Conservation (phyloP, 2,888 invertebrate genomes). For the Coelinius sp. region DNA sequence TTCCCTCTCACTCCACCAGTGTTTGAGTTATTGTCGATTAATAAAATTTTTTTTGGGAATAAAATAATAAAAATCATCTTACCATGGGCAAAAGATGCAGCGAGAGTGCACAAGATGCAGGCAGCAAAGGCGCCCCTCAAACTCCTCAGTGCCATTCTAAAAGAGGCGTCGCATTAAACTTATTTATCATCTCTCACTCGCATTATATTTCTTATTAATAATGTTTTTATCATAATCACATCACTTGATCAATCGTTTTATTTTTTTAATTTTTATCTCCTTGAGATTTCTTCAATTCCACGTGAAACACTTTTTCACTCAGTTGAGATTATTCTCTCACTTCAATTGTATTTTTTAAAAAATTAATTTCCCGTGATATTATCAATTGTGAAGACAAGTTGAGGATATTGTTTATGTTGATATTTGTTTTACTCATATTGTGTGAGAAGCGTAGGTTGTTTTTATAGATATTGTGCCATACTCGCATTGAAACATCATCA, state of each 20-base stretch:
- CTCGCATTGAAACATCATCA: not conserved
- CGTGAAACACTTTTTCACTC: conserved; percentile 26
- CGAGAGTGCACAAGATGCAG: conserved; percentile 54
- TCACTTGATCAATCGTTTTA: not conserved
- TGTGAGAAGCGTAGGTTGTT: not conserved
- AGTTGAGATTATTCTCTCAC: no score
- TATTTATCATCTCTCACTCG: conserved; percentile 44
- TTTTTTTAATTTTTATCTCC: not conserved
- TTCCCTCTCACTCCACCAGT: not conserved
- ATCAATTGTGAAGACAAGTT: not conserved
- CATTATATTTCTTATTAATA: conserved; percentile 44
- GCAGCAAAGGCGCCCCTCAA: conserved; percentile 53
- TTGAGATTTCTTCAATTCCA: not conserved
- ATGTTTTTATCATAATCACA: conserved; percentile 22
- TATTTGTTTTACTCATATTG: not conserved
- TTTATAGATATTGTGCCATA: not conserved
- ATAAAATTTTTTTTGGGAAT: not conserved
- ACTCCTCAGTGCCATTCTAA: conserved; percentile 58
- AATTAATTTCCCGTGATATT: no score
- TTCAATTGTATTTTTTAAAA: no score
- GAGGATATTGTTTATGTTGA: not conserved
- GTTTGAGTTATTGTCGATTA: not conserved
- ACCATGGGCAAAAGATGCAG: conserved; percentile 44
- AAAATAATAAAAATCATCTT: conserved; percentile 14
- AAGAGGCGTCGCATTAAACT: conserved; percentile 38